Conservation (phyloP, 2,113 vertebrate species). For the Climacteris rufus region DNA sequence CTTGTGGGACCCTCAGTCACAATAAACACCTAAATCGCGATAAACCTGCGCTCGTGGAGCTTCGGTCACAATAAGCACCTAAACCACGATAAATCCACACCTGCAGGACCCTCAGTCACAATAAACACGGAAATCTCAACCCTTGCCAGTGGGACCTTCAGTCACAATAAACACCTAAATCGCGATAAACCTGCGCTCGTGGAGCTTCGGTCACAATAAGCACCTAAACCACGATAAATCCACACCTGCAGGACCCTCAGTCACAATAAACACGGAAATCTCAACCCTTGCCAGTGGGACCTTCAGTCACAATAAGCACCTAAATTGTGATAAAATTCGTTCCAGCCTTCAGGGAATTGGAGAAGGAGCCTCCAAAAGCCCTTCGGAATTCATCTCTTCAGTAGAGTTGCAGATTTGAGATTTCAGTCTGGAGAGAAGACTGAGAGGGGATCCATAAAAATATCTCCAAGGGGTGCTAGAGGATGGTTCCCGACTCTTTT, state of each 20-base stretch:
- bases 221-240: too few relatives aligned
- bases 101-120: too few relatives aligned
- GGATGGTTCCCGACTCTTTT: neutral
- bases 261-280: neutral
- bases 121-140: too few relatives aligned
- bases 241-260: too few relatives aligned
- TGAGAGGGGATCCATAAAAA: neutral
- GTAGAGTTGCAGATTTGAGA: too few relatives aligned
- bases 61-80: neutral
- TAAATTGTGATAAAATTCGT: neutral
- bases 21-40: neutral
- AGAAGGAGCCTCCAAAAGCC: neutral
- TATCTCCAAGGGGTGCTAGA: neutral
- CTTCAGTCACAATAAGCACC: neutral
- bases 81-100: neutral
- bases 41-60: neutral
- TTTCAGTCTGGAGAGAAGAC: neutral
- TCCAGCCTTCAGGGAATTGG: neutral
- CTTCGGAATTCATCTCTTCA: neutral
- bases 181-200: neutral
- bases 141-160: rapidly evolving
- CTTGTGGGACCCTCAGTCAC: rapidly evolving
- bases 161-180: neutral
- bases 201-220: neutral
- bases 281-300: too few relatives aligned